Conservation (phyloP, 2,113 vertebrate species). For the Antechinus stuartii region DNA sequence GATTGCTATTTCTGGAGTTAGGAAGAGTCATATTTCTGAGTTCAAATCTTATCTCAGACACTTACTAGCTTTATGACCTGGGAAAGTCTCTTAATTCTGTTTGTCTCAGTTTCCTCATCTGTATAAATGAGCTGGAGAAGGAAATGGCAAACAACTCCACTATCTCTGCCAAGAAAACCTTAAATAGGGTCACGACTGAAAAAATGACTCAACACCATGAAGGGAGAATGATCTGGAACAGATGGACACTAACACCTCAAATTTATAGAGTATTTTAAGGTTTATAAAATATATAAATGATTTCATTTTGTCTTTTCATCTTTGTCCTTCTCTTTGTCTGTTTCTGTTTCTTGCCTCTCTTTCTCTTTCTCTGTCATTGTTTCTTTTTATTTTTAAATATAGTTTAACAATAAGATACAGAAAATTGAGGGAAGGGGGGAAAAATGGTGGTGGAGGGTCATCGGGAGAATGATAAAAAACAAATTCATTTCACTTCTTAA, state of each 20-base stretch:
- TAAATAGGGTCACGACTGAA: neutral
- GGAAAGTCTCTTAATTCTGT: too few species aligned
- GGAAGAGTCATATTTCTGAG: too few species aligned
- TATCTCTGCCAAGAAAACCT: neutral
- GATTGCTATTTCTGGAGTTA: too few species aligned
- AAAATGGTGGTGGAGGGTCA: neutral
- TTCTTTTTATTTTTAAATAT: neutral
- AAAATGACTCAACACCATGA: neutral
- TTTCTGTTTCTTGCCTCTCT: neutral
- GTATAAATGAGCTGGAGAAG: too few species aligned
- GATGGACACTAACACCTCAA: neutral
- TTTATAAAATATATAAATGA: neutral
- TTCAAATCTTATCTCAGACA: too few species aligned
- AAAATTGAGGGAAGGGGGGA: neutral
- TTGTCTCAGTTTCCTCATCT: too few species aligned
- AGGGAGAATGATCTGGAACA: neutral
- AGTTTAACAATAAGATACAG: neutral
- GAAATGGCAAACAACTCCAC: neutral
- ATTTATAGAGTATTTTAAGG: neutral
- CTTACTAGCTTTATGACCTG: too few species aligned
- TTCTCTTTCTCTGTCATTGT: neutral
- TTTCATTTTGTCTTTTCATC: neutral
- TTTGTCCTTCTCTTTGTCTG: neutral
- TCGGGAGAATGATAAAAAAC: conserved; percentile 5
- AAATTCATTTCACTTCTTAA: neutral